phyloP scores from a whole-genome alignment of 2,888 invertebrate genomes.

The Pachycephus smyrnensis region DNA sequence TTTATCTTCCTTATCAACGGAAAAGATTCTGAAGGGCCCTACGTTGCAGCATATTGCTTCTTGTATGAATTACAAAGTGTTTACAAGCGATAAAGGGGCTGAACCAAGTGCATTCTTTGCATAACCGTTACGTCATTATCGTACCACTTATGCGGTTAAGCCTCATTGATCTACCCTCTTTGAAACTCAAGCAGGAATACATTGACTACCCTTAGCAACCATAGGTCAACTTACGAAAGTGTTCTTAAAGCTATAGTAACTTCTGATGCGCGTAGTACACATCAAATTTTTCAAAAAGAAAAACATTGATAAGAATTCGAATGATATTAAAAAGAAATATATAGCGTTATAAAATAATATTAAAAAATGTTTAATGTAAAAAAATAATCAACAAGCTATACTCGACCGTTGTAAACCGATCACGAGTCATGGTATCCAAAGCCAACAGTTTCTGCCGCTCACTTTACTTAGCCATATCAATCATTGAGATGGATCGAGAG shows the following conservation, averaged over 20 bases:
- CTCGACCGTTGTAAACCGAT: slow-evolving; percentile 10
- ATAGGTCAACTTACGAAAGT: neutral
- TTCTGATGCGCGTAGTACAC: neutral
- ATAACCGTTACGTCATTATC: neutral
- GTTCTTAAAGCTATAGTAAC: neutral
- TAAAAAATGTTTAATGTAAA: too few species aligned
- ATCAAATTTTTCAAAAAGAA: neutral
- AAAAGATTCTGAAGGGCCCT: neutral
- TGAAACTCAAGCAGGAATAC: neutral
- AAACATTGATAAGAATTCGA: neutral
- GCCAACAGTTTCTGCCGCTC: slow-evolving; percentile 3
- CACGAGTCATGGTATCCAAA: slow-evolving; percentile 7
- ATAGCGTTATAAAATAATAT: too few species aligned
- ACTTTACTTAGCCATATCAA: slow-evolving; percentile 14
- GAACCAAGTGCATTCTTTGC: neutral
- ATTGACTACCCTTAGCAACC: neutral
- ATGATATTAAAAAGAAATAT: too few species aligned
- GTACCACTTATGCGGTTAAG: neutral
- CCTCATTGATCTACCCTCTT: neutral
- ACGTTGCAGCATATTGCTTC: neutral
- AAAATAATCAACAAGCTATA: neutral
- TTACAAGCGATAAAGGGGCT: neutral
- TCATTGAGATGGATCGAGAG: slow-evolving; percentile 24
- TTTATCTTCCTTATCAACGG: neutral
- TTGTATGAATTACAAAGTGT: neutral